Base-by-base conservation (phyloP, 2,797 vertebrate species). In the Neoniphon sammara region DNA sequence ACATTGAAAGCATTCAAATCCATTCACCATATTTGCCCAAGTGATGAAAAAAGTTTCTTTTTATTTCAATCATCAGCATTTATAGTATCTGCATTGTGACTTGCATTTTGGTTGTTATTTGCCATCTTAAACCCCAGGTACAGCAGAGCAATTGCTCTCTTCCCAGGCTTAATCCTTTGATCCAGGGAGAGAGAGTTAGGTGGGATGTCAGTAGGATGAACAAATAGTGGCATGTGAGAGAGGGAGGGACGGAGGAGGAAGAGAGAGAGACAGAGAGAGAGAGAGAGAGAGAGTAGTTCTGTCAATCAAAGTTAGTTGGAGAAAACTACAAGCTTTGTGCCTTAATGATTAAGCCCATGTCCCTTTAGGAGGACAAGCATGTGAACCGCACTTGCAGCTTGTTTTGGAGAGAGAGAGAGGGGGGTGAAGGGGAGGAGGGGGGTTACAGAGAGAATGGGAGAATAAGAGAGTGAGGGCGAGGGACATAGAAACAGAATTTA, bases 321-420 rank as follows among this genome's bases (percentile, higher is more conserved):
- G 83, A 83, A 86, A 89, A 85, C 56, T 34, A 17, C 58, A 54
- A 58, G 72, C 72, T 78, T 79, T 78, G 44, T 11, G 21, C 85
- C 69, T 82, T 87, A 87, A 91, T 87, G 87, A 86, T 86, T 80
- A 64, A 90, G 81, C 74, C 70, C 31, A 46, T 87, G 81, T 87
- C 77, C 66, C 63, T 42, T 82, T 73, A 78, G 83, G 58, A 80
- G 78, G 82, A 90, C 83, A 72, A 84, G 83, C 77, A 34, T 75
- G 62, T 56, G 64, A 86, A 83, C 62, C 52, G 21, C 65, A 67
- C 58, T 72, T 31, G 54, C 50, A 75, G 47, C 58, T 75, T 73
- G 76, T 85, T 81, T 69, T 54, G 60, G 55, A 73, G 31, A 85
- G 85, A 75, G 66, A 82, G 81, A 54, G 67, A 20, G 25, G 11